Evolutionary conservation across 2,797 vertebrate species (phyloP).

Genomic region (Acridotheres tristis): DNA sequence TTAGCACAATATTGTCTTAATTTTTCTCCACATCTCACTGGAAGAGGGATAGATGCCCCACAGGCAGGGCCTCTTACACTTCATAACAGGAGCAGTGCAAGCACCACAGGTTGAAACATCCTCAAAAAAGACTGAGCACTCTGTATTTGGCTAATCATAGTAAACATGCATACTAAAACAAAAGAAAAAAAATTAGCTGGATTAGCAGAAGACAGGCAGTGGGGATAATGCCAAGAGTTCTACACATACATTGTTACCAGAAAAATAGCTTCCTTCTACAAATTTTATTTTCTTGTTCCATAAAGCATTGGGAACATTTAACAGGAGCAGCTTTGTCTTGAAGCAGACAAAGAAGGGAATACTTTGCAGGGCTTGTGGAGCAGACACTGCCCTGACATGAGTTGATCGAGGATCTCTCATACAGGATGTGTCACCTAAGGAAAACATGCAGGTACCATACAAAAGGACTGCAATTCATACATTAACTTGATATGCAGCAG

Average conservation of each 20-base stretch:
- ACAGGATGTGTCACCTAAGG: neutral
- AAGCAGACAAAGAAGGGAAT: neutral
- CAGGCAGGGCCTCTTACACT: neutral
- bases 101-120: neutral
- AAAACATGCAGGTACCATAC: neutral
- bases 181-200: neutral
- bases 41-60: neutral
- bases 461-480: neutral
- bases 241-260: neutral
- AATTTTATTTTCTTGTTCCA: neutral
- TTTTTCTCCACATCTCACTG: neutral
- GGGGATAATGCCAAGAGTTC: neutral
- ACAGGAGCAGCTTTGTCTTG: neutral
- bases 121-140: neutral
- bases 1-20: neutral
- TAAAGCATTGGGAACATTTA: neutral
- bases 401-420: neutral
- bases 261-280: neutral
- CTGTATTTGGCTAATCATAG: neutral
- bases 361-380: neutral
- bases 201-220: neutral
- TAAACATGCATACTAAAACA: neutral
- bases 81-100: neutral
- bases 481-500: neutral
- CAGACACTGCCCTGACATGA: neutral